A percentile compares a stretch with the other conserved stretches of the same genome.
phyloP scores from a whole-genome alignment of 2,888 invertebrate species.

The Bugula neritina region DNA sequence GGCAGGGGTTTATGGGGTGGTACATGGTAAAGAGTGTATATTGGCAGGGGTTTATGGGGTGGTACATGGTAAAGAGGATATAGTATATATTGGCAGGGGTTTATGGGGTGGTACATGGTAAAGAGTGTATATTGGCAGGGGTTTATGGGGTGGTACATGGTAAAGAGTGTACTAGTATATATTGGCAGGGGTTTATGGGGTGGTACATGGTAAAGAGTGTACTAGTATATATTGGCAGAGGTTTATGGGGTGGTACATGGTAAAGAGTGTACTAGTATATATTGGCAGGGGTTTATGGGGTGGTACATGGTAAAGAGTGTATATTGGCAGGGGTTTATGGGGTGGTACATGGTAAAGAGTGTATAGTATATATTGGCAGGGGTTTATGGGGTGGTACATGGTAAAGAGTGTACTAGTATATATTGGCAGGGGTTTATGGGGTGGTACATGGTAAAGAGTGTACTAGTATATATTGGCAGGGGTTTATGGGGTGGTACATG shows the following conservation, averaged over 20 bases:
- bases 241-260: not conserved
- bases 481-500: conserved; percentile 60
- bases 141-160: not conserved
- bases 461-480: conserved; percentile 32
- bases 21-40: too few species aligned
- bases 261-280: too few species aligned
- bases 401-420: not conserved
- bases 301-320: not conserved
- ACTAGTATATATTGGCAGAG: not conserved
- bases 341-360: not conserved
- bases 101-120: not conserved
- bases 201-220: not conserved
- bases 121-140: not conserved
- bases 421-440: not conserved
- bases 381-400: not conserved
- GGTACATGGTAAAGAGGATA: too few species aligned
- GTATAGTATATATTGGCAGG: not conserved
- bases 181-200: not conserved
- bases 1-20: too few species aligned
- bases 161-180: too few species aligned
- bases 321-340: not conserved
- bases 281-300: not conserved
- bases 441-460: not conserved
- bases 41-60: too few species aligned
- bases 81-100: not conserved